Evolutionary conservation across 2,113 vertebrate genomes (phyloP).

Genomic region (Apodemus sylvaticus): DNA sequence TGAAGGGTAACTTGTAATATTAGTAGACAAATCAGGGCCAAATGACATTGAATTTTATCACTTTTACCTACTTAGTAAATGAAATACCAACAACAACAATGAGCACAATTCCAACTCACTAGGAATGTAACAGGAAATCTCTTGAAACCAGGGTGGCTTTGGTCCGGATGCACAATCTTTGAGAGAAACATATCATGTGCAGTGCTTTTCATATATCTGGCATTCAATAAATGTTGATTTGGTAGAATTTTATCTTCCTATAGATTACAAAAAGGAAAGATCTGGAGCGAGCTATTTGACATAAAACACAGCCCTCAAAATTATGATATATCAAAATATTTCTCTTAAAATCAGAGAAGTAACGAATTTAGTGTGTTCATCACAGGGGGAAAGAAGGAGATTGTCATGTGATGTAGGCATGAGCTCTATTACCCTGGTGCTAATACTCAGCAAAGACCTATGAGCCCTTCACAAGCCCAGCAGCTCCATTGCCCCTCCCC

Average conservation of each 20-base stretch:
- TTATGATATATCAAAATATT: conserved; percentile 74
- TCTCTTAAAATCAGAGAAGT: conserved; percentile 67
- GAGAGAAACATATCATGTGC: conserved; percentile 28
- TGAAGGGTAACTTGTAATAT: conserved; percentile 49
- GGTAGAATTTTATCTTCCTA: conserved; percentile 49
- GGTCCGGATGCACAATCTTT: conserved; percentile 22
- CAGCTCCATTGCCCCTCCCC: neutral
- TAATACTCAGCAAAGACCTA: neutral
- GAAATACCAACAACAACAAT: conserved; percentile 38
- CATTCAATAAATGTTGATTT: conserved; percentile 66
- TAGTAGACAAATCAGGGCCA: conserved; percentile 52
- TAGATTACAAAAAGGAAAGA: conserved; percentile 64
- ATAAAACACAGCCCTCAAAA: conserved; percentile 72
- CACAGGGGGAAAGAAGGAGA: conserved; percentile 45
- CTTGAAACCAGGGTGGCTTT: neutral
- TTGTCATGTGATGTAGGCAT: conserved; percentile 52
- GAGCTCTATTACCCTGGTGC: conserved; percentile 9
- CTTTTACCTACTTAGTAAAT: conserved; percentile 58
- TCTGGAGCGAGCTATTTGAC: conserved; percentile 63
- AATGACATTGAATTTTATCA: conserved; percentile 56
- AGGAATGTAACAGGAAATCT: conserved; percentile 43
- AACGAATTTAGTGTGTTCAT: conserved; percentile 46
- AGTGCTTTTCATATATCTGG: conserved; percentile 57
- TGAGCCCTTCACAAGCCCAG: neutral
- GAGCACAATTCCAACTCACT: neutral